phyloP scores from a whole-genome alignment of 2,888 invertebrate genomes.

The Conus canariensis region DNA sequence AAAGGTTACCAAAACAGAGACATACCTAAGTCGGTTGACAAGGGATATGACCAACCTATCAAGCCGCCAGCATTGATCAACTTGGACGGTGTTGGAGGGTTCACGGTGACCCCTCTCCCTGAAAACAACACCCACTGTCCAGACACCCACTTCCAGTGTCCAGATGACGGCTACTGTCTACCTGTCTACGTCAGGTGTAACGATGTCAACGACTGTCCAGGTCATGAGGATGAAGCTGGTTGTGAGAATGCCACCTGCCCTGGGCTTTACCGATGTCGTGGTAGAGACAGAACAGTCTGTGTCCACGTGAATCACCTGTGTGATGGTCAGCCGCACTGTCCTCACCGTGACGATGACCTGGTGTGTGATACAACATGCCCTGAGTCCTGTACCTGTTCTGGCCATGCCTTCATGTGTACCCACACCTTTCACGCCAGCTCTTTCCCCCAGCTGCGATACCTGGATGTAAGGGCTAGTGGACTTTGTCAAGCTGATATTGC shows the following conservation, averaged over 20 bases:
- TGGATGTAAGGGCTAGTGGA: neutral
- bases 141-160: conserved; percentile 2
- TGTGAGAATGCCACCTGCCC: too few relatives aligned
- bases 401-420: neutral
- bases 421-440: neutral
- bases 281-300: too few relatives aligned
- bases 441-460: neutral
- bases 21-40: too few relatives aligned
- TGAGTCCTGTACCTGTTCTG: neutral
- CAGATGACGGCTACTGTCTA: neutral
- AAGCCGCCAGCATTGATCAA: too few relatives aligned
- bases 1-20: too few relatives aligned
- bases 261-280: too few relatives aligned
- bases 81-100: too few relatives aligned
- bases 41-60: neutral
- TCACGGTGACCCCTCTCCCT: too few relatives aligned
- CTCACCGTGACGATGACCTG: neutral
- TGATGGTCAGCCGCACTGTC: neutral
- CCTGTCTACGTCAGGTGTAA: neutral
- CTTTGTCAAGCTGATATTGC: neutral
- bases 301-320: neutral
- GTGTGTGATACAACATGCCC: neutral
- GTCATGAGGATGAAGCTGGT: neutral
- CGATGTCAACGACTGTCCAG: neutral
- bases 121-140: neutral